Evolutionary conservation across 1,140 invertebrate species (phyloP).

Genomic region (Bombus turneri): DNA sequence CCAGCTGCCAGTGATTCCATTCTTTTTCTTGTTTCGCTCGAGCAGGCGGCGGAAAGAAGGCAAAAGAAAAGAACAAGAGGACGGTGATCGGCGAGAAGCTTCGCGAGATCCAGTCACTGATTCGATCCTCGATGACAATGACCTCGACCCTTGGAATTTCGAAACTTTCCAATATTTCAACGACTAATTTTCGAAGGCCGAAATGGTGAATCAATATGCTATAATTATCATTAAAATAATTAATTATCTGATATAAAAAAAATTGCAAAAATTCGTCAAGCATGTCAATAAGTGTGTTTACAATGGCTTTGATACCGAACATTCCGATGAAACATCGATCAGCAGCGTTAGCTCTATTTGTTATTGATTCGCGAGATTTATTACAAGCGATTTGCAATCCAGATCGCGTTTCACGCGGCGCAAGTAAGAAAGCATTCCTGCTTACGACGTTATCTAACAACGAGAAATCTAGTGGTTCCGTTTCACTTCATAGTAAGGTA

Average conservation of each 20-base stretch:
- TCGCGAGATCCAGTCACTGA: neutral
- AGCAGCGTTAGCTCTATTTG: neutral
- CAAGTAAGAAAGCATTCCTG: conserved; percentile 46
- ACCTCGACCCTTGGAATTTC: neutral
- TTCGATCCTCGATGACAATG: neutral
- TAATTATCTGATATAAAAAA: no score
- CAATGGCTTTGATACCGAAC: neutral
- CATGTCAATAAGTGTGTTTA: no score
- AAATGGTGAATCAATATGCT: no score
- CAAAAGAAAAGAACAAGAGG: neutral
- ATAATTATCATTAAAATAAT: no score
- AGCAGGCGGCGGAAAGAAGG: neutral
- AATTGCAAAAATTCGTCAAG: no score
- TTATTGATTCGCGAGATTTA: conserved; percentile 10
- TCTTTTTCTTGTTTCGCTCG: neutral
- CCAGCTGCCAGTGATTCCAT: neutral
- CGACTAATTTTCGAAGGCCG: neutral
- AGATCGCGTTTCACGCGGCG: conserved; percentile 25
- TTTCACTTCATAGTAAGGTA: conserved; percentile 46
- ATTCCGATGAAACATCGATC: neutral
- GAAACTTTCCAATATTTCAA: neutral
- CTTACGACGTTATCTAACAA: conserved; percentile 49
- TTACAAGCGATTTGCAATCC: conserved; percentile 25
- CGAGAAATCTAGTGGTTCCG: conserved; percentile 49
- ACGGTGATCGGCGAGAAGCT: neutral